A percentile compares a stretch with the other conserved stretches of the same genome.
Evolutionary conservation across 2,113 vertebrate genomes (phyloP).

Genomic region (crab-eating macaque (Macaca fascicularis)): T2T-MFA8v1.1 NC_088375.1:73563001-73563500

Average conservation of each 20-base stretch:
- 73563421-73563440: background rate
- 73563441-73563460: background rate
- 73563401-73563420: background rate
- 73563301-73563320: conserved; percentile 34
- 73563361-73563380: background rate
- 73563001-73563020: conserved; percentile 67
- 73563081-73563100: conserved; percentile 34
- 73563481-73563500: background rate
- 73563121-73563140: conserved; percentile 47
- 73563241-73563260: conserved; percentile 64
- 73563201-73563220: conserved; percentile 66
- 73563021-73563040: conserved; percentile 54
- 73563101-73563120: conserved; percentile 66
- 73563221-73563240: conserved; percentile 57
- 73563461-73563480: background rate
- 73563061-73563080: conserved; percentile 65
- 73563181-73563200: conserved; percentile 50
- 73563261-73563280: conserved; percentile 68
- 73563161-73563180: conserved; percentile 73
- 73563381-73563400: background rate
- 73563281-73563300: background rate
- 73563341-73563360: background rate
- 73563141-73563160: background rate
- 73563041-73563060: conserved; percentile 55
- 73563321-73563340: background rate